phyloP scores from a whole-genome alignment of 2,797 vertebrate species.

The Hephaestus fuliginosus region DNA sequence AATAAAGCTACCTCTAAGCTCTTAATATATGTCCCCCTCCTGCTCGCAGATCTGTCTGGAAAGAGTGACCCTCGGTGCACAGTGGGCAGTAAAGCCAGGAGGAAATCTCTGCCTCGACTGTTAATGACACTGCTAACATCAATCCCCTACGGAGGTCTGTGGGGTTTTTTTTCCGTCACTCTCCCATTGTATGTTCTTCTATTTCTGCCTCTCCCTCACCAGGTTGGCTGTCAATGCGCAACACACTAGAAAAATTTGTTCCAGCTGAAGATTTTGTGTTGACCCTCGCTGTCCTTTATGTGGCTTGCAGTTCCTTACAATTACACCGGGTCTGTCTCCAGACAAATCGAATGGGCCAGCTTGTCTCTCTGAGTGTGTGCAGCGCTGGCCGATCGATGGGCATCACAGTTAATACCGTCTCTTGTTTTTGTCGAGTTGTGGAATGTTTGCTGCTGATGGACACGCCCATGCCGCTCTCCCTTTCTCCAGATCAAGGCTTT shows the following conservation, averaged over 20 bases:
- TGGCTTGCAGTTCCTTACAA: slow-evolving; percentile 64
- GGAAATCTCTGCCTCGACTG: slow-evolving; percentile 76
- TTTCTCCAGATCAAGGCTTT: slow-evolving; percentile 56
- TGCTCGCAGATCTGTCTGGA: slow-evolving; percentile 74
- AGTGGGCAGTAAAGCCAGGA: slow-evolving; percentile 72
- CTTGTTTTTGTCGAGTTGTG: slow-evolving; percentile 76
- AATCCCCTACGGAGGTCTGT: slow-evolving; percentile 58
- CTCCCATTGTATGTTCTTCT: slow-evolving; percentile 35
- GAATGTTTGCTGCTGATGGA: slow-evolving; percentile 72
- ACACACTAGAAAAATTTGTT: slow-evolving; percentile 58
- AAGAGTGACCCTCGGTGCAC: slow-evolving; percentile 74
- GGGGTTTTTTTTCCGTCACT: slow-evolving; percentile 56
- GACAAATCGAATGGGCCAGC: slow-evolving; percentile 72
- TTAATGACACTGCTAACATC: slow-evolving; percentile 82
- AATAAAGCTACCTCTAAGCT: slow-evolving; percentile 76
- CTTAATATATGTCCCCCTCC: slow-evolving; percentile 76
- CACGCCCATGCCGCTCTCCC: slow-evolving; percentile 60
- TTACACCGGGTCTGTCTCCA: slow-evolving; percentile 63
- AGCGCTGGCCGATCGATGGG: slow-evolving; percentile 72
- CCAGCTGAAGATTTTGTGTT: slow-evolving; percentile 61
- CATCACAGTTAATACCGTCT: slow-evolving; percentile 80
- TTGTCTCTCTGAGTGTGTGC: slow-evolving; percentile 67
- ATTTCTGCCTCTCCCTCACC: slow-evolving; percentile 35
- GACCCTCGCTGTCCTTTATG: slow-evolving; percentile 66
- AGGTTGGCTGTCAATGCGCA: slow-evolving; percentile 52